These are phyloP conservation scores for Phoebastria nigripes DNA, from an alignment of 2,797 vertebrate genomes.

Conservation along the genomic window DNA sequence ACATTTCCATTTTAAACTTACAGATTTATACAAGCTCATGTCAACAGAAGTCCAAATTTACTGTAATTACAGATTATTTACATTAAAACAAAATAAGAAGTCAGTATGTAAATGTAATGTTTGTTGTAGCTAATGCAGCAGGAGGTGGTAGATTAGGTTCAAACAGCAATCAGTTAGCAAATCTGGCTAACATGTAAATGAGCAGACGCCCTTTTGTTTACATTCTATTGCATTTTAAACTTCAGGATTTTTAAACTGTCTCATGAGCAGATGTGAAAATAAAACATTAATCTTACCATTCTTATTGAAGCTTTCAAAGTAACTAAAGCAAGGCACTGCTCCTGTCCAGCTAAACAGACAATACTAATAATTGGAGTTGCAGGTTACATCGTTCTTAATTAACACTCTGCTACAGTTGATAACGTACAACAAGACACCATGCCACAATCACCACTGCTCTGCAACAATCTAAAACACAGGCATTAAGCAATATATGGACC, in stretches of 20 bases:
- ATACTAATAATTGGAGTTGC: conserved; percentile 63
- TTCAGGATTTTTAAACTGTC: conserved; percentile 77
- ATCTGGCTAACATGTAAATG: conserved; percentile 86
- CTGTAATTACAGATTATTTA: conserved; percentile 99
- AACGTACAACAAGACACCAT: conserved; percentile 50
- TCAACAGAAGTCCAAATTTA: conserved; percentile 99
- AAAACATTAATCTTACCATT: conserved; percentile 69
- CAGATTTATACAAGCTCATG: conserved; percentile 96
- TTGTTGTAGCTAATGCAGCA: conserved; percentile 99
- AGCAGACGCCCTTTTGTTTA: conserved; percentile 78
- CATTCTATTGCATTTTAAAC: conserved; percentile 76
- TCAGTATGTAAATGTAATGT: conserved; percentile 99
- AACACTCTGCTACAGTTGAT: conserved; percentile 75
- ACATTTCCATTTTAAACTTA: conserved; percentile 95
- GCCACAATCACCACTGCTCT: conserved; percentile 58
- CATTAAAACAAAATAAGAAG: conserved; percentile 99
- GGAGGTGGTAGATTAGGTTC: conserved; percentile 84
- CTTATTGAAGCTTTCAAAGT: conserved; percentile 68
- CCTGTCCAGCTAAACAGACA: conserved; percentile 70
- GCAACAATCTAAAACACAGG: conserved; percentile 43
- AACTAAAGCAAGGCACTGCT: conserved; percentile 69
- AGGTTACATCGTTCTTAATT: conserved; percentile 73
- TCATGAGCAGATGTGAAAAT: conserved; percentile 73
- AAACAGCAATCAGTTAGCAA: conserved; percentile 81
- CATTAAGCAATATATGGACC: conserved; percentile 23